phyloP scores from a whole-genome alignment of 1,140 invertebrate species.

The Medauroidea extradentata region DNA sequence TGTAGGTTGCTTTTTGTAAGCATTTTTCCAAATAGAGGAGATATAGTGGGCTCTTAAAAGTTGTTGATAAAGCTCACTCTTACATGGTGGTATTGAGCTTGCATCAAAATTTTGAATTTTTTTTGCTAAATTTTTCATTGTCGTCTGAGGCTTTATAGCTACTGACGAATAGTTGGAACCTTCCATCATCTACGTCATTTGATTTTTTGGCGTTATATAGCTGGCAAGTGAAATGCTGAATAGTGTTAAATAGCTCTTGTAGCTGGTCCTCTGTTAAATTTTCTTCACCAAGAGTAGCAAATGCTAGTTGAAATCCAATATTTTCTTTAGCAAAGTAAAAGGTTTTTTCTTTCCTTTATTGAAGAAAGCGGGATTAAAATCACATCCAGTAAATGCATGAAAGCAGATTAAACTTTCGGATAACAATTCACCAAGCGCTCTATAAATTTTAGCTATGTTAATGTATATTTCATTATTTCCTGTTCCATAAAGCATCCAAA shows the following conservation, averaged over 20 bases:
- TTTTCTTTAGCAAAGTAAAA: too few relatives aligned
- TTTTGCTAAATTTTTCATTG: constrained; percentile 25
- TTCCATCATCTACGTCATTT: constrained; percentile 23
- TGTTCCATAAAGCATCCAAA: constrained; percentile 26
- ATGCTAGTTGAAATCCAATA: too few relatives aligned
- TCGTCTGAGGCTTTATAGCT: constrained; percentile 23
- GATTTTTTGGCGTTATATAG: constrained; percentile 22
- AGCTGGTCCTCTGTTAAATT: constrained; percentile 14
- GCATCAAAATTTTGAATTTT: constrained; percentile 24
- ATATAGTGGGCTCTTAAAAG: constrained; percentile 25
- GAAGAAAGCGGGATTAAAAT: constrained; percentile 39
- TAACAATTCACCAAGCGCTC: constrained; percentile 25
- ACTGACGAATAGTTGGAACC: constrained; percentile 22
- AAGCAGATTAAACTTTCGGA: constrained; percentile 14
- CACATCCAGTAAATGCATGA: constrained; percentile 39
- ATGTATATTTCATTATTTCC: constrained; percentile 28
- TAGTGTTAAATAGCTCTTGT: constrained; percentile 6
- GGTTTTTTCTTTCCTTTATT: constrained; percentile 31
- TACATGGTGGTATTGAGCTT: constrained; percentile 23
- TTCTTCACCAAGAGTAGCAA: too few relatives aligned
- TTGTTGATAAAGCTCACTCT: constrained; percentile 23
- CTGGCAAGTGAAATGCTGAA: constrained; percentile 9
- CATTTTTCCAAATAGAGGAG: constrained; percentile 26
- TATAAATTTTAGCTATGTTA: constrained; percentile 28
- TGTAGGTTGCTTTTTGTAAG: constrained; percentile 19